Evolutionary conservation across 2,888 invertebrate genomes (phyloP), one percentile per base, ranked within the genome.

Genomic region (Drosophila phalerata): DNA sequence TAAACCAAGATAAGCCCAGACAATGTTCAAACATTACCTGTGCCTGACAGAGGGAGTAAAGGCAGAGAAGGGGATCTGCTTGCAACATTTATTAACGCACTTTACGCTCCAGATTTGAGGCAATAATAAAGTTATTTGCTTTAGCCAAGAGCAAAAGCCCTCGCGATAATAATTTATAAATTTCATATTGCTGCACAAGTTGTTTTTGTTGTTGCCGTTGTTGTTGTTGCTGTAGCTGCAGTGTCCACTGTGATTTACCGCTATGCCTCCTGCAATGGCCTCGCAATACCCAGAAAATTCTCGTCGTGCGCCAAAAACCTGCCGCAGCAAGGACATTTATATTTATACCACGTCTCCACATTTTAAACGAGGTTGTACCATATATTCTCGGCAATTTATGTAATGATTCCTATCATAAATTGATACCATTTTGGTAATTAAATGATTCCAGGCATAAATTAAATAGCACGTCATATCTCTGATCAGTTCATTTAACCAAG

Each of bases 161-260:
- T 13, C 53, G 64, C 74, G 65, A 85, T 79, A 72, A 82, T 85
- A 85, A 85, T 85, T 87, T 85, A 87, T 87, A 82, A 73, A 78
- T 85, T 74, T 85, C 73, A 85, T 78, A 80, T 64, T 60, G 55
- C 78, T 63, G 71, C 69, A 67, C 17, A 45, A 22, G n/a, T 56
- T 43, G 43, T 34, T 55, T 22, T 34, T 32, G 10, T 22, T 42
- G 10, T 32, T 43, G 30, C n/a, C n/a, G n/a, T 22, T 42, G 1
- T 3, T 38, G 5, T 19, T 61, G 42, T 22, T 38, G 68, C 47
- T 64, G 58, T 61, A 53, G 73, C 68, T 86, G 87, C 85, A 88
- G 79, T 82, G 89, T 82, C 80, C 85, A 78, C 83, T 82, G 89
- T 85, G 85, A 85, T 85, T 85, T 85, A 85, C 88, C 81, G 78